Evolutionary conservation across 2,113 vertebrate genomes (phyloP).

Genomic region (Aspidoscelis tigris): DNA sequence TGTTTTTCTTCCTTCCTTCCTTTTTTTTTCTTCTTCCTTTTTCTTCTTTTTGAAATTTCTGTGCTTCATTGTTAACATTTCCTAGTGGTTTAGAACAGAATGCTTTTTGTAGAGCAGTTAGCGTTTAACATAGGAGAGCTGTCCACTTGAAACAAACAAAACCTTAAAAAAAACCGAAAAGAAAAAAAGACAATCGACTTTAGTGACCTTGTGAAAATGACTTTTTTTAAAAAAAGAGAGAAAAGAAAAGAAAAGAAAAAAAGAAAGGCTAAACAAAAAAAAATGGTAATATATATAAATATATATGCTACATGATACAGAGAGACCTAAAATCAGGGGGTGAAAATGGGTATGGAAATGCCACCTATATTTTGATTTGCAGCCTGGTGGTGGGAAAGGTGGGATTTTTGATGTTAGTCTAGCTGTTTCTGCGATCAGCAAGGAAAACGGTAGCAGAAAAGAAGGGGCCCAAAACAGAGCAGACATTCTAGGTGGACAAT

Average conservation of each 20-base stretch:
- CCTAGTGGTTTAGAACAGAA: background rate
- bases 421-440: too few relatives aligned
- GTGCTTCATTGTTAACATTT: conserved; percentile 32
- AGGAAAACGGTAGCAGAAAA: background rate
- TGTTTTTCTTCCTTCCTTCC: background rate
- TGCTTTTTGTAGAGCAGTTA: conserved; percentile 5
- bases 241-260: background rate
- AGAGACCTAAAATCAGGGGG: background rate
- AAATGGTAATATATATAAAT: background rate
- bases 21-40: background rate
- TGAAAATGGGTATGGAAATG: background rate
- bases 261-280: background rate
- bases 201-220: background rate
- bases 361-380: background rate
- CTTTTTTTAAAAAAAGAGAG: conserved; percentile 4
- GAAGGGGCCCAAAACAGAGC: background rate
- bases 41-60: background rate
- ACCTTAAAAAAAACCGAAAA: background rate
- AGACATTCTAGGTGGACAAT: background rate
- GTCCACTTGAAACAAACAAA: fast-evolving
- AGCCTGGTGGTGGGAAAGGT: background rate
- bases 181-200: background rate
- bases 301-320: background rate
- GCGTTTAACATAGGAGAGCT: fast-evolving
- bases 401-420: background rate